These are phyloP conservation scores for Scaptomyza montana DNA, from an alignment of 1,140 invertebrate species.

Conservation along the genomic window DNA sequence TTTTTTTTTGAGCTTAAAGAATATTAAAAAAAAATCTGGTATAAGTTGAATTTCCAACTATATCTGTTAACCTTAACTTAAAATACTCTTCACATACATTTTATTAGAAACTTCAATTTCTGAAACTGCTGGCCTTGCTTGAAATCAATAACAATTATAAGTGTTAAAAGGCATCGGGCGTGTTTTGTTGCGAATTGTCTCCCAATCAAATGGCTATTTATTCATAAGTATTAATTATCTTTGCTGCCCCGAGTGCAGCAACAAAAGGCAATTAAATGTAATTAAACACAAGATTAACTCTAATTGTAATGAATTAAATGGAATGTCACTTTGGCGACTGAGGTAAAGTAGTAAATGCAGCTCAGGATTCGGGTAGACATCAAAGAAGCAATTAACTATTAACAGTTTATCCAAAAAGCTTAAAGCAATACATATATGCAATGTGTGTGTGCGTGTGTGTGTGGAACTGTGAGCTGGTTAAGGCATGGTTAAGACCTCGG, in stretches of 20 bases:
- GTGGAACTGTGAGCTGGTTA: slow-evolving; percentile 54
- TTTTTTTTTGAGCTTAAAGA: no score
- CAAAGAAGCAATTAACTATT: slow-evolving; percentile 76
- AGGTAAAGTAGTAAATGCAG: slow-evolving; percentile 35
- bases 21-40: no score
- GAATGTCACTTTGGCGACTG: slow-evolving; percentile 37
- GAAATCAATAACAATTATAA: slow-evolving; percentile 27
- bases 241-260: slow-evolving; percentile 14
- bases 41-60: no score
- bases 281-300: slow-evolving; percentile 79
- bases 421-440: slow-evolving; percentile 39
- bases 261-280: slow-evolving; percentile 72
- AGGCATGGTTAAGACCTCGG: slow-evolving; percentile 44
- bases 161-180: background rate
- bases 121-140: background rate
- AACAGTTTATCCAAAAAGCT: slow-evolving; percentile 53
- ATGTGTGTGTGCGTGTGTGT: background rate
- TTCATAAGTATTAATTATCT: slow-evolving; percentile 67
- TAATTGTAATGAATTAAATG: slow-evolving; percentile 80
- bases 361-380: slow-evolving; percentile 41
- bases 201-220: slow-evolving; percentile 54
- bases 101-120: background rate
- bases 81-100: background rate
- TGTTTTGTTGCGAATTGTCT: slow-evolving; percentile 23
- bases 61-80: background rate